These are phyloP conservation scores for Drosophila koepferae DNA, from an alignment of 2,888 invertebrate species.

Conservation along the genomic window DNA sequence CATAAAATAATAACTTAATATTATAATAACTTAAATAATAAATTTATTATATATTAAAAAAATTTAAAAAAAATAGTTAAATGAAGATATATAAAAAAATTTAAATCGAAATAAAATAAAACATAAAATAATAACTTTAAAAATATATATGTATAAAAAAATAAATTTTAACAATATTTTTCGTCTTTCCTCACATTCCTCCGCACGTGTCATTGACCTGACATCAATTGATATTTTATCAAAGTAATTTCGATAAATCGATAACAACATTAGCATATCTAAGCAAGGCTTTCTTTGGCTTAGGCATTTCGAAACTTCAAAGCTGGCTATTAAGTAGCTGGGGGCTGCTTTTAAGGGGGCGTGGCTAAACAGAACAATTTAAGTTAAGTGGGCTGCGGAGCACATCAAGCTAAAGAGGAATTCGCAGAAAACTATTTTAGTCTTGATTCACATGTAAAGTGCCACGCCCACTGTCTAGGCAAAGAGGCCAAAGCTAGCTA, in stretches of 20 bases:
- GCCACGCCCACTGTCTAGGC: conserved; percentile 3
- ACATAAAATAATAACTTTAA: neutral
- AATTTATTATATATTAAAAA: too few species aligned
- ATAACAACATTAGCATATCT: neutral
- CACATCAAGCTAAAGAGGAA: conserved; percentile 1
- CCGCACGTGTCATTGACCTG: neutral
- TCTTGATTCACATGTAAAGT: conserved; percentile 42
- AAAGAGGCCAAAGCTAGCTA: neutral
- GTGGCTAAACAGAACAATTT: conserved; percentile 1
- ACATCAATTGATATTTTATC: neutral
- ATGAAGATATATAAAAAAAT: too few species aligned
- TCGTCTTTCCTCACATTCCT: neutral
- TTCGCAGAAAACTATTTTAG: conserved; percentile 10
- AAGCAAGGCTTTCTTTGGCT: neutral
- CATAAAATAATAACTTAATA: too few species aligned
- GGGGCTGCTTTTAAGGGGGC: neutral
- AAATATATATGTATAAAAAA: too few species aligned
- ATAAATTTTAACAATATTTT: too few species aligned
- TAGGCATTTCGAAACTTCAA: neutral
- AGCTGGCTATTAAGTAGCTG: conserved; percentile 4
- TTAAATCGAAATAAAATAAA: too few species aligned
- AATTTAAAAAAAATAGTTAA: too few species aligned
- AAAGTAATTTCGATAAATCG: neutral
- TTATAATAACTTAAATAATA: too few species aligned
- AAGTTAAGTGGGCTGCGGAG: neutral